These are phyloP conservation scores for Caenorhabditis remanei DNA, from an alignment of 1,140 invertebrate genomes.

Conservation along the genomic window DNA sequence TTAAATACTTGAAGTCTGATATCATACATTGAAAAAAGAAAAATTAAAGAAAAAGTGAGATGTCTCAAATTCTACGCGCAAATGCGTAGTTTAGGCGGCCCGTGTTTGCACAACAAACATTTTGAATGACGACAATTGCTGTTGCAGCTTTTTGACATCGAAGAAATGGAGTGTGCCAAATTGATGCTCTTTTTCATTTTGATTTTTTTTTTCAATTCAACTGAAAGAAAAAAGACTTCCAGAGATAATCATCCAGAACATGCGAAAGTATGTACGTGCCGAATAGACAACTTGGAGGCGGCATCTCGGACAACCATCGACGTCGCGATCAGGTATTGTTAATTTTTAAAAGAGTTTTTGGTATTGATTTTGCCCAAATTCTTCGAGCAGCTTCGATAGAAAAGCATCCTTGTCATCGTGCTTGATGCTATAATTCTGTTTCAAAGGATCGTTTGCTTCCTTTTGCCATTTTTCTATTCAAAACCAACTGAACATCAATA, in stretches of 20 bases:
- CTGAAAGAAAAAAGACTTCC: not conserved
- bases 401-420: too few species aligned
- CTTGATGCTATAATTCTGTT: too few species aligned
- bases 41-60: not conserved
- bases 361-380: not conserved
- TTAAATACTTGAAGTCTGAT: not conserved
- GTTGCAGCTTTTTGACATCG: not conserved
- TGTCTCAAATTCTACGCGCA: not conserved
- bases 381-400: not conserved
- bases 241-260: constrained; percentile 16
- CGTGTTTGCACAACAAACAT: constrained; percentile 23
- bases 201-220: not conserved
- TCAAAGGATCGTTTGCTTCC: too few species aligned
- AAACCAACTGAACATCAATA: too few species aligned
- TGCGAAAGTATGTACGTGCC: constrained; percentile 28
- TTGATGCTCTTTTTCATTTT: too few species aligned
- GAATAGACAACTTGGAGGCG: constrained; percentile 28
- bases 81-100: not conserved
- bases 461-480: too few species aligned
- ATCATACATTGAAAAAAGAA: not conserved
- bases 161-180: not conserved
- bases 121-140: constrained; percentile 45
- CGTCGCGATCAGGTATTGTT: constrained; percentile 7
- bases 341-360: not conserved
- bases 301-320: not conserved